Conservation (phyloP, 2,113 vertebrate genomes). For the Amphilophus citrinellus region DNA sequence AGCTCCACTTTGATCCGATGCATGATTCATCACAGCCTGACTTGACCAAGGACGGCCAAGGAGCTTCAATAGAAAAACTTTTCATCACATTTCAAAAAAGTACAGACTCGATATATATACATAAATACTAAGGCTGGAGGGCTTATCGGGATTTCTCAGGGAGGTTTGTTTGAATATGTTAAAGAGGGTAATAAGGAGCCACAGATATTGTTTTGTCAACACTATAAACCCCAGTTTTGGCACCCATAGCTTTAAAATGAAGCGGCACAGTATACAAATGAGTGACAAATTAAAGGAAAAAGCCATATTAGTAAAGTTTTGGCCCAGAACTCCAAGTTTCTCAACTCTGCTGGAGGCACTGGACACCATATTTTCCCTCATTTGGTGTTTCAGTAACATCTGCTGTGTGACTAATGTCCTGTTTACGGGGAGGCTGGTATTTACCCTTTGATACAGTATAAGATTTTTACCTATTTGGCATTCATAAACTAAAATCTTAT, state of each 20-base stretch:
- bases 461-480: background rate
- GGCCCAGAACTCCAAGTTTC: background rate
- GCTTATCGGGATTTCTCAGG: background rate
- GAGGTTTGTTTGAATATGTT: slow-evolving; percentile 4
- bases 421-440: background rate
- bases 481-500: background rate
- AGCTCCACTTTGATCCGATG: slow-evolving; percentile 71
- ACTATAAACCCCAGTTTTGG: background rate
- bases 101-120: slow-evolving; percentile 22
- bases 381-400: background rate
- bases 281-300: background rate
- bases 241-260: background rate
- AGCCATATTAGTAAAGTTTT: accelerated
- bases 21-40: slow-evolving; percentile 77
- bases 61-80: slow-evolving; percentile 45
- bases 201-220: slow-evolving; percentile 13
- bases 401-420: background rate
- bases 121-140: background rate
- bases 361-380: background rate
- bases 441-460: background rate
- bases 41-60: slow-evolving; percentile 72
- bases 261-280: background rate
- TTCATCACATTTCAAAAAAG: slow-evolving; percentile 21
- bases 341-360: background rate
- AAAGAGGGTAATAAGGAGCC: slow-evolving; percentile 10